phyloP scores from a whole-genome alignment of 2,113 vertebrate genomes.

The Capreolus pygargus region DNA sequence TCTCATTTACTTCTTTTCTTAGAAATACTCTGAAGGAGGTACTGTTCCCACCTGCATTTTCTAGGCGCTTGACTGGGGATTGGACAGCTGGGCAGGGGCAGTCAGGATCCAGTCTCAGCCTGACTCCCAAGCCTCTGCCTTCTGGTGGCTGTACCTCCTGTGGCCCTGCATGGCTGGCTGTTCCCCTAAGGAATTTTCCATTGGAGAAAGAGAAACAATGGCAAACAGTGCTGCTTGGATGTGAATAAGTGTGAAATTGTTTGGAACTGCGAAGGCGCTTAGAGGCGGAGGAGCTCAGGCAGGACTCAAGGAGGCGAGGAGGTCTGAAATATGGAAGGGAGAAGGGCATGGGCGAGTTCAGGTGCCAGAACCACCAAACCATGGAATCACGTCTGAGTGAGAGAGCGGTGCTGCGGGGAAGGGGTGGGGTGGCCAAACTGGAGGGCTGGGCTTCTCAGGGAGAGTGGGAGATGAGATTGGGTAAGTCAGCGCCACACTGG shows the following conservation, averaged over 20 bases:
- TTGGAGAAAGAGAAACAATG: neutral
- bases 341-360: neutral
- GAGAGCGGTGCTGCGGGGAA: neutral
- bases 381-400: neutral
- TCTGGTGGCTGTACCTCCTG: neutral
- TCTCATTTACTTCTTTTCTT: neutral
- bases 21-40: neutral
- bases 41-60: neutral
- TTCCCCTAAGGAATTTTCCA: conserved; percentile 24
- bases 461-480: neutral
- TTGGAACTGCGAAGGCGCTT: neutral
- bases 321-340: too few species aligned
- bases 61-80: neutral
- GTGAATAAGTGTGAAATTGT: neutral
- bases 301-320: neutral
- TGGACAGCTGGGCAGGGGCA: neutral
- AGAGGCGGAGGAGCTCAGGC: neutral
- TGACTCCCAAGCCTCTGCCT: neutral
- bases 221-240: neutral
- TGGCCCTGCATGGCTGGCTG: neutral
- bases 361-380: accelerated
- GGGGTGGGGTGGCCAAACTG: neutral
- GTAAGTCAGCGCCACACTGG: neutral
- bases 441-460: neutral
- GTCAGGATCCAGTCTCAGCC: neutral